Conservation (phyloP, 2,888 invertebrate genomes). For the Allygus modestus region DNA sequence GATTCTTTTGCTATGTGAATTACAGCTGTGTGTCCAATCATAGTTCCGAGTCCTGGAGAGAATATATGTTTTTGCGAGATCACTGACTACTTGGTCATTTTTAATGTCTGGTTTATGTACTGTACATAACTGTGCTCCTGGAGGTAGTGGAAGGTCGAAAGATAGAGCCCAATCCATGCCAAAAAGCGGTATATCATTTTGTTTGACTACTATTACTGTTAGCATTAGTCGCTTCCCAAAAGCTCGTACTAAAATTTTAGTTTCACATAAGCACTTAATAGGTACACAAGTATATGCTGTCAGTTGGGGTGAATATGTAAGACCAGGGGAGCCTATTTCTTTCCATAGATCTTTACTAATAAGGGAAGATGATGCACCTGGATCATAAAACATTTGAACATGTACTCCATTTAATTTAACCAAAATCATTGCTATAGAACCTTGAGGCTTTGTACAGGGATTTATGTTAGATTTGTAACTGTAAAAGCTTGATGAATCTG, state of each 20-base stretch:
- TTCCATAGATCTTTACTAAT: conserved; percentile 31
- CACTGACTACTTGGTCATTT: not conserved
- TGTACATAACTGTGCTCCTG: conserved; percentile 10
- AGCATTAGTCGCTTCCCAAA: not conserved
- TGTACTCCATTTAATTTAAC: conserved; percentile 5
- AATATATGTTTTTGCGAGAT: not conserved
- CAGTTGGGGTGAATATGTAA: not conserved
- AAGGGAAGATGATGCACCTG: conserved; percentile 11
- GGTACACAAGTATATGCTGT: conserved; percentile 18
- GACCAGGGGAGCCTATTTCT: conserved; percentile 14
- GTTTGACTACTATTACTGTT: not conserved
- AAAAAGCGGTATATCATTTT: conserved; percentile 30
- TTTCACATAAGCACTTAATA: conserved; percentile 23
- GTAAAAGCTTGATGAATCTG: not conserved
- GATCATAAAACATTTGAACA: conserved; percentile 32
- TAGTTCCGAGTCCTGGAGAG: not conserved
- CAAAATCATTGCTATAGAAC: not conserved
- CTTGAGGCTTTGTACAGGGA: not conserved
- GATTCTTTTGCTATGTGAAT: not conserved
- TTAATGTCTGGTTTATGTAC: not conserved
- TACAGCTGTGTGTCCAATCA: not conserved
- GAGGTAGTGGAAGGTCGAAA: conserved; percentile 26
- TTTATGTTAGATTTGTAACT: not conserved
- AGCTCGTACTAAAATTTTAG: conserved; percentile 21
- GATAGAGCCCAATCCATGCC: conserved; percentile 26